Conservation (phyloP, 2,888 invertebrate genomes). For the Pogonocherus hispidulus region DNA sequence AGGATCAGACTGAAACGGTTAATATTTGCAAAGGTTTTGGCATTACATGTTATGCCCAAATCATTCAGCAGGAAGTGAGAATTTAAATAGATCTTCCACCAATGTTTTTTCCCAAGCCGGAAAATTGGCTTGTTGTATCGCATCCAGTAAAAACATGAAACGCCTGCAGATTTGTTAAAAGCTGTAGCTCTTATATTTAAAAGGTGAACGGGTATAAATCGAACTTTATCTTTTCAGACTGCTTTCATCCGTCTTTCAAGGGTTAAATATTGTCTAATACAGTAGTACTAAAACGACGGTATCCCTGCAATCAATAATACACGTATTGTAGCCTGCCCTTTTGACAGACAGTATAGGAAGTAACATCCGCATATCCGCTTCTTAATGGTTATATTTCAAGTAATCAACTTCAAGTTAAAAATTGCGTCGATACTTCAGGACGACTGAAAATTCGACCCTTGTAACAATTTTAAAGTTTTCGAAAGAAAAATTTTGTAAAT, state of each 20-base stretch:
- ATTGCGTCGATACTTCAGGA: no score
- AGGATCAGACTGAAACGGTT: background rate
- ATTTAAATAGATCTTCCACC: constrained; percentile 36
- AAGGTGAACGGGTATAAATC: constrained; percentile 41
- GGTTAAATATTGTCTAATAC: constrained; percentile 32
- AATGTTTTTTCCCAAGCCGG: constrained; percentile 38
- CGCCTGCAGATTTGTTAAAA: constrained; percentile 37
- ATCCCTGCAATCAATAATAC: constrained; percentile 36
- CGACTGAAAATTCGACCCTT: no score
- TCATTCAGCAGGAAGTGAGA: background rate
- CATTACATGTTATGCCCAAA: background rate
- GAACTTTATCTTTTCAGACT: constrained; percentile 22
- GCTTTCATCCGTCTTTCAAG: constrained; percentile 38
- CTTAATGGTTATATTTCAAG: no score
- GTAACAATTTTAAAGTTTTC: no score
- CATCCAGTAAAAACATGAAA: constrained; percentile 46
- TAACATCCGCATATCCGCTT: no score
- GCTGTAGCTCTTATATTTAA: constrained; percentile 20
- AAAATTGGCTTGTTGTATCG: constrained; percentile 45
- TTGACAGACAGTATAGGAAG: background rate
- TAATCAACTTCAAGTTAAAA: no score
- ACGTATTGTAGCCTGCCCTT: constrained; percentile 30
- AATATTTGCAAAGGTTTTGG: background rate
- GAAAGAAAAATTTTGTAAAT: no score
- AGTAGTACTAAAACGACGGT: constrained; percentile 38